Evolutionary conservation across 2,797 vertebrate genomes (phyloP), one percentile per base, ranked within the genome.

Genomic region (Australoheros facetus): DNA sequence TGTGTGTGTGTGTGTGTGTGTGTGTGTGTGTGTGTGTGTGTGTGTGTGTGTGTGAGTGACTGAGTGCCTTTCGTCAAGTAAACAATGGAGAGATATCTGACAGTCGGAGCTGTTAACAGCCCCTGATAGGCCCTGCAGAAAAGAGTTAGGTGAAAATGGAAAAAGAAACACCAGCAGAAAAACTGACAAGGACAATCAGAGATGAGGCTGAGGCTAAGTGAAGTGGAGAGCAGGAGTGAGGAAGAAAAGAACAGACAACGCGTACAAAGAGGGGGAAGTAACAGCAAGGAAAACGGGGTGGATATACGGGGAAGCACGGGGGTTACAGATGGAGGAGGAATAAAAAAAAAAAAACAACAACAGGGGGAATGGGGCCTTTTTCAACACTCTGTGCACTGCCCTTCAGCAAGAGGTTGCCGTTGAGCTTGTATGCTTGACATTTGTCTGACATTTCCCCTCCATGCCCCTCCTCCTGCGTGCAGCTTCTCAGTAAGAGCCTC

Each of bases 371-470:
- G 42, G n/a, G 79, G 69, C 21, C 59, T 75, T 89, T 81, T 85
- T 80, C 62, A 78, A 53, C 76, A 74, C 79, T 51, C 42, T 55
- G 11, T 70, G 75, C 69, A 7, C 75, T 70, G 80, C n/a, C 57
- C 75, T 81, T 90, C 79, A 83, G 83, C 26, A n/a, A 82, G 84
- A 84, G 87, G 83, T 85, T 69, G 88, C 83, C 39, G 66, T 91
- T 89, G 83, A 91, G 91, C 77, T 88, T 90, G 90, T 94, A 91
- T 88, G 95, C 90, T 94, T 96, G 95, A 96, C 96, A 96, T 96
- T 96, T 96, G 88, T 93, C 90, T 96, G 94, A 95, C 94, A 95
- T 96, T 95, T 95, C 89, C 91, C 92, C 91, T 88, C 58, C 19
- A 73, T 80, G 60, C 83, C 81, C 78, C 90, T 75, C 81, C 81